Evolutionary conservation across 2,888 invertebrate genomes (phyloP).

Genomic region (Protula sp.): DNA sequence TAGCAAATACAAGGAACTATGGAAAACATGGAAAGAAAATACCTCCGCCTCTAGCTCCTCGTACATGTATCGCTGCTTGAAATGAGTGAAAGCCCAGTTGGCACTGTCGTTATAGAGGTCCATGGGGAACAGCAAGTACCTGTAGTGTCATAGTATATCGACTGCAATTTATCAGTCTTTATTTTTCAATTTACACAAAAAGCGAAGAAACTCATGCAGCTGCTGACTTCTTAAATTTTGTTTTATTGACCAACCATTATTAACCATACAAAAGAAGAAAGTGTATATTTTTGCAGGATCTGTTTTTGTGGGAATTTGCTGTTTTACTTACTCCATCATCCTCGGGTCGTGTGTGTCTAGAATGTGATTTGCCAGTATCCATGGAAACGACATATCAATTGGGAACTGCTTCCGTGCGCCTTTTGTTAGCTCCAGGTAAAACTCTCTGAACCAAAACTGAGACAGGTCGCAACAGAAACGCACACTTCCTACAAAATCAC

Average conservation of each 20-base stretch:
- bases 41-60: conserved; percentile 98
- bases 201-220: neutral
- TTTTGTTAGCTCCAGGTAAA: conserved; percentile 26
- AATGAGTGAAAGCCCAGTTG: conserved; percentile 81
- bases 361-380: conserved; percentile 29
- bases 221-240: too few species aligned
- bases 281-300: too few species aligned
- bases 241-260: too few species aligned
- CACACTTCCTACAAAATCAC: conserved; percentile 23
- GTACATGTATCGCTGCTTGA: conserved; percentile 92
- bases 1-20: too few species aligned
- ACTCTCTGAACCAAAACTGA: conserved; percentile 31
- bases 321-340: conserved; percentile 26
- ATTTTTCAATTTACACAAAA: neutral
- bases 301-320: too few species aligned
- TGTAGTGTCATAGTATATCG: conserved; percentile 33
- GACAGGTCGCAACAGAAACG: conserved; percentile 25
- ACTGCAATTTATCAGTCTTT: neutral
- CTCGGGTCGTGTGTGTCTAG: conserved; percentile 21
- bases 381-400: conserved; percentile 31
- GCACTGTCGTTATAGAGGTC: conserved; percentile 97
- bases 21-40: conserved; percentile 60
- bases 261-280: too few species aligned
- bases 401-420: conserved; percentile 22
- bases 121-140: conserved; percentile 85